Percentiles rank a stretch among this genome's conserved stretches.
Evolutionary conservation across 2,888 invertebrate species (phyloP).

Genomic region (Drepana falcataria): DNA sequence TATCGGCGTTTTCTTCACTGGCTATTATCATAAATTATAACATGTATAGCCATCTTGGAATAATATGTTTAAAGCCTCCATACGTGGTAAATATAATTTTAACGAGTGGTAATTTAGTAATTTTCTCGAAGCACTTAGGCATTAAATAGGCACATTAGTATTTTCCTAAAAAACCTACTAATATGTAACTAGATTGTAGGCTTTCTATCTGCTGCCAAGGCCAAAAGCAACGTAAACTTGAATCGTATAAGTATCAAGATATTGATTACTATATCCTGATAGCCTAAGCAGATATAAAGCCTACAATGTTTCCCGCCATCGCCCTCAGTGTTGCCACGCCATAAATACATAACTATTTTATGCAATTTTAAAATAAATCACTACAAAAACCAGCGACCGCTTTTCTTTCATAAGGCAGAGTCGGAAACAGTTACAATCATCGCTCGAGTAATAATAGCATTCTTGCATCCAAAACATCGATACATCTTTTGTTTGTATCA

Average conservation of each 20-base stretch:
- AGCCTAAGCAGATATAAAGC: too few relatives aligned
- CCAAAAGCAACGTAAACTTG: too few relatives aligned
- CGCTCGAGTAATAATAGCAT: neutral
- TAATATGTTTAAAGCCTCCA: neutral
- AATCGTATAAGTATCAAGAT: too few relatives aligned
- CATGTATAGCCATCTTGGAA: slow-evolving; percentile 1
- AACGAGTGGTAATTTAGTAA: neutral
- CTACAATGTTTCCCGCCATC: too few relatives aligned
- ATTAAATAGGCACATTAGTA: neutral
- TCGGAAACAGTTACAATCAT: neutral
- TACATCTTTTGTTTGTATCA: slow-evolving; percentile 3
- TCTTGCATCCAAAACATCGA: neutral
- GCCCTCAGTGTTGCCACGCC: too few relatives aligned
- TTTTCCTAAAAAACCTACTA: neutral
- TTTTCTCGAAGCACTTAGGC: neutral
- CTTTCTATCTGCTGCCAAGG: too few relatives aligned
- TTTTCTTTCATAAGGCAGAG: neutral
- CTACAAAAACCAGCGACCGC: too few relatives aligned
- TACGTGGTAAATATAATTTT: neutral
- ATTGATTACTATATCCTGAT: too few relatives aligned
- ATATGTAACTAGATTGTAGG: too few relatives aligned
- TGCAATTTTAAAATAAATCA: too few relatives aligned
- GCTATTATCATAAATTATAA: slow-evolving; percentile 19
- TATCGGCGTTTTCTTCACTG: slow-evolving; percentile 24
- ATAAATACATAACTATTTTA: too few relatives aligned